Percentiles rank a stretch among this genome's conserved stretches.
phyloP scores from a whole-genome alignment of 2,888 invertebrate genomes.

The Ethmia dodecea region DNA sequence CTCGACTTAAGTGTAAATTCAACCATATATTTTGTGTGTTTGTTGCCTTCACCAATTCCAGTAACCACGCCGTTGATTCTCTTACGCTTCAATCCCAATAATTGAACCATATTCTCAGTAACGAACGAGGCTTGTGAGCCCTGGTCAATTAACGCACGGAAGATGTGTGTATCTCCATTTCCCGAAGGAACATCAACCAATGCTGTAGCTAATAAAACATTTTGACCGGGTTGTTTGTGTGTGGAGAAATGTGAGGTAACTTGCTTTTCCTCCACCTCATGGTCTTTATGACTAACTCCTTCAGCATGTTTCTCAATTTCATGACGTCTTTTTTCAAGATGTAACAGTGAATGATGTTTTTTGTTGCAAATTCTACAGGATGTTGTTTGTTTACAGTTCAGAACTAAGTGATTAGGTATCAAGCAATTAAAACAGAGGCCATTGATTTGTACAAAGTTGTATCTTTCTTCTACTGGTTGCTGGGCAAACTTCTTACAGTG shows the following conservation, averaged over 20 bases:
- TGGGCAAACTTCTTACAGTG: slow-evolving; percentile 1
- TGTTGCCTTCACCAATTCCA: neutral
- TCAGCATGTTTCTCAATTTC: neutral
- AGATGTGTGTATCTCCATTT: too few species aligned
- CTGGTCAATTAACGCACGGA: slow-evolving; percentile 10
- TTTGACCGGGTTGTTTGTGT: neutral
- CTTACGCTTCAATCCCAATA: neutral
- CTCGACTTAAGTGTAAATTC: neutral
- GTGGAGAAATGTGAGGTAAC: neutral
- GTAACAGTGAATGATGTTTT: slow-evolving; percentile 3
- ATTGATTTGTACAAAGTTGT: slow-evolving; percentile 1
- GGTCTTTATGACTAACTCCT: neutral
- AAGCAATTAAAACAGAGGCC: slow-evolving; percentile 4
- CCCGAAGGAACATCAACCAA: slow-evolving; percentile 3
- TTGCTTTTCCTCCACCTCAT: neutral
- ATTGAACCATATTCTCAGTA: slow-evolving; percentile 2
- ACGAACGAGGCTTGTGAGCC: slow-evolving; percentile 8
- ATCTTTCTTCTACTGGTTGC: neutral
- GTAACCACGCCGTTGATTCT: neutral
- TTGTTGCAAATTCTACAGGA: neutral
- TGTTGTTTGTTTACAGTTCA: neutral
- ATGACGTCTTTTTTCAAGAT: neutral
- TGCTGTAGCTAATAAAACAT: slow-evolving; percentile 5
- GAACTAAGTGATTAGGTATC: neutral
- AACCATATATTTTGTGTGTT: neutral